Base-by-base conservation (phyloP, 2,113 vertebrate genomes). In the Rissa tridactyla region DNA sequence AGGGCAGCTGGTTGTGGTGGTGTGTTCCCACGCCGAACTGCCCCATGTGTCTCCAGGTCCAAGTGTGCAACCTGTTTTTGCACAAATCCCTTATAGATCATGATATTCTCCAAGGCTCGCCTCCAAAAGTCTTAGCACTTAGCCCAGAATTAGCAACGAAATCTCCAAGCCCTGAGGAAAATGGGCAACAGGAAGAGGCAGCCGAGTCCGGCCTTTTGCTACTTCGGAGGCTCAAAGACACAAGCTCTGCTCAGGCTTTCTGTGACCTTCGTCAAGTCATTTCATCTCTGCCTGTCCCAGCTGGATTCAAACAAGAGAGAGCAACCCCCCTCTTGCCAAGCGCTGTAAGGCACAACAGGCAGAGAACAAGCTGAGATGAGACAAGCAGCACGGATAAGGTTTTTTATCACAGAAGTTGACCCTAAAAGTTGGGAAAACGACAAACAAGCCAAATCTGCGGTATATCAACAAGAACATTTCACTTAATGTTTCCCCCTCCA, bases 41-140 rank as follows among this genome's bases (percentile, higher is more conserved):
- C 11, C 16, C 26, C 55, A 61, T 0, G 0, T 1, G 4, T 30
- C 40, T 79, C 77, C 2, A 2, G 27, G 51, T 65, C 51, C 87
- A 57, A 15, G 16, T 1, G 1, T 12, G 13, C 44, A 51, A 52
- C 17, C 30, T 47, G 40, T 38, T 55, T 25, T 79, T 1, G 2
- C 52, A 58, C 61, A 92, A 85, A 72, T 60, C 66, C 62, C 54
- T 86, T 47, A 62, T 22, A 44, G n/a, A 47, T 5, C 55, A 36
- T 1, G 19, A 38, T 4, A 57, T 8, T 32, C 42, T 86, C 61
- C 83, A 49, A 40, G 26, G 42, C 29, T 71, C 51, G 44, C 62
- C 51, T 69, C 60, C 38, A 27, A 34, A 57, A 55, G 30, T 11
- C 79, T 76, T 15, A 49, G 82, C 54, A 54, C 44, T 78, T 51